Percentiles rank a stretch among this genome's conserved stretches.
Conservation (phyloP, 1,140 invertebrate species). For the Arion vulgaris region DNA sequence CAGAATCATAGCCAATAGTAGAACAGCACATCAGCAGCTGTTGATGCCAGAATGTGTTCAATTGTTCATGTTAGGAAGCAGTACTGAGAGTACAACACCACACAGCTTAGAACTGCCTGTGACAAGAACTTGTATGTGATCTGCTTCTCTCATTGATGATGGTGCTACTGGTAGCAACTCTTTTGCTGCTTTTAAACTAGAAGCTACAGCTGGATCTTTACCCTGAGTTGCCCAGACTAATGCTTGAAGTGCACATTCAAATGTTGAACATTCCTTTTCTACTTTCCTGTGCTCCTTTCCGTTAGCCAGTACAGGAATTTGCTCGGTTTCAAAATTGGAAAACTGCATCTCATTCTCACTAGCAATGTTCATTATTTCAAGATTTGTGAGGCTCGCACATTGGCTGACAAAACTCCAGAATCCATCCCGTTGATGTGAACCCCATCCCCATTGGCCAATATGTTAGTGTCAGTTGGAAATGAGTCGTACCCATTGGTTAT, state of each 20-base stretch:
- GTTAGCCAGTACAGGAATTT: neutral
- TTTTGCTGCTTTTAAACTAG: neutral
- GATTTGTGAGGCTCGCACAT: neutral
- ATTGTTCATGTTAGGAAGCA: constrained; percentile 57
- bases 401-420: neutral
- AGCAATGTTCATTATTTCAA: neutral
- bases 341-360: neutral
- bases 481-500: neutral
- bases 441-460: neutral
- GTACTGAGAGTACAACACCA: constrained; percentile 81
- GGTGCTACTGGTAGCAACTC: neutral
- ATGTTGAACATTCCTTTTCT: neutral
- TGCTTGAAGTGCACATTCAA: constrained; percentile 42
- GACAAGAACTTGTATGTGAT: constrained; percentile 81
- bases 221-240: constrained; percentile 43
- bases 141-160: constrained; percentile 31
- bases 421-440: neutral
- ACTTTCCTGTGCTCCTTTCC: neutral
- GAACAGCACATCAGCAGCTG: too few relatives aligned
- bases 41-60: too few relatives aligned
- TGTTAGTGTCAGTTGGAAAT: neutral
- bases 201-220: neutral
- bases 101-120: constrained; percentile 94
- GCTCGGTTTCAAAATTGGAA: neutral
- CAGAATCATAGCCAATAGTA: too few relatives aligned